phyloP scores from a whole-genome alignment of 2,888 invertebrate species.

The Vannuccia rotundouncinata region DNA sequence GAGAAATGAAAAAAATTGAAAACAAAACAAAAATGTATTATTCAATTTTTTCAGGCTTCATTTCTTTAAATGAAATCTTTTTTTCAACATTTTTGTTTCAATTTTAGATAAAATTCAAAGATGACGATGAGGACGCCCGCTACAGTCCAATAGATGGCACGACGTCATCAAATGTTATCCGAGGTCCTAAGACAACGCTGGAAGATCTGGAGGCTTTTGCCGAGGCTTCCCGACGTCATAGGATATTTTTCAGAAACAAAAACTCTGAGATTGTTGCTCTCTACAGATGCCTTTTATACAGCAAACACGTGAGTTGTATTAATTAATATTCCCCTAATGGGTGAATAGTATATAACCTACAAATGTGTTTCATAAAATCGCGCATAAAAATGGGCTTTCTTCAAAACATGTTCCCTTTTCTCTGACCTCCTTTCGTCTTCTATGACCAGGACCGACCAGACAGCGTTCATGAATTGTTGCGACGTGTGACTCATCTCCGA shows the following conservation, averaged over 20 bases:
- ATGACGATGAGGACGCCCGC: background rate
- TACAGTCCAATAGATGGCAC: background rate
- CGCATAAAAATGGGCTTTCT: too few species aligned
- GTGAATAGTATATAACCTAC: too few species aligned
- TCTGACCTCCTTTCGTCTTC: too few species aligned
- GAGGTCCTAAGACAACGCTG: background rate
- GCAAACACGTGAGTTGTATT: background rate
- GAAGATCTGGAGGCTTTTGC: background rate
- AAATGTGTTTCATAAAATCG: too few species aligned
- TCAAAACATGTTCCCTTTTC: too few species aligned
- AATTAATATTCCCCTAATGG: too few species aligned
- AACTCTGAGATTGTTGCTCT: slow-evolving; percentile 2
- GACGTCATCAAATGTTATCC: background rate
- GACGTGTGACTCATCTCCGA: slow-evolving; percentile 49
- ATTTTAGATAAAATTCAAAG: too few species aligned
- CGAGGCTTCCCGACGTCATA: background rate
- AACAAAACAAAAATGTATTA: too few species aligned
- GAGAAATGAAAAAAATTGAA: too few species aligned
- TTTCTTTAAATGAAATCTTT: too few species aligned
- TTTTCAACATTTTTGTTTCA: too few species aligned
- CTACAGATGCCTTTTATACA: slow-evolving; percentile 10
- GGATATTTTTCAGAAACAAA: slow-evolving; percentile 21
- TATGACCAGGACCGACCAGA: slow-evolving; percentile 53
- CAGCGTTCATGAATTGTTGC: slow-evolving; percentile 51
- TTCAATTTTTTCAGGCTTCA: too few species aligned